Percentiles rank a stretch among this genome's conserved stretches.
Evolutionary conservation across 2,113 vertebrate genomes (phyloP).

Genomic region (Parus major): DNA sequence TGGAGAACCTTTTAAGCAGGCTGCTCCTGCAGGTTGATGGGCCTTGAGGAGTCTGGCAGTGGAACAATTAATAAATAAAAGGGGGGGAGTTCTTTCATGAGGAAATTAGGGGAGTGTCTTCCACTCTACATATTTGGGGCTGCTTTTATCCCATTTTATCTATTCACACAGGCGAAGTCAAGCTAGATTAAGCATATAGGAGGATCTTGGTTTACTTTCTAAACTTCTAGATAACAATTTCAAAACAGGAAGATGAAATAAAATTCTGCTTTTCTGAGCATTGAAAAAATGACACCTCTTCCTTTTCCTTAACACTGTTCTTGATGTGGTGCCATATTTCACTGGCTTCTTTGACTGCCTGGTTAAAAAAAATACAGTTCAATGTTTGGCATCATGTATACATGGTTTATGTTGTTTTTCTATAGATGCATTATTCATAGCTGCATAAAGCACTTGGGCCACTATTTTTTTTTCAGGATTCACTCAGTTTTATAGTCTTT

Average conservation of each 20-base stretch:
- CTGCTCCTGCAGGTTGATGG: neutral
- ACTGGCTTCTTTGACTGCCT: neutral
- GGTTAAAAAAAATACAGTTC: neutral
- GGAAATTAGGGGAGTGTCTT: neutral
- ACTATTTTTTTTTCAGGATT: neutral
- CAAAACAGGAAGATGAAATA: neutral
- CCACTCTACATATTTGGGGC: neutral
- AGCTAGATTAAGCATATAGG: neutral
- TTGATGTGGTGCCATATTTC: neutral
- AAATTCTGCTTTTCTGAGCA: neutral
- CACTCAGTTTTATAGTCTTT: neutral
- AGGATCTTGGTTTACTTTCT: neutral
- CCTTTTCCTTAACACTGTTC: neutral
- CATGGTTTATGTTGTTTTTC: neutral
- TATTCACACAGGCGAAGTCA: neutral
- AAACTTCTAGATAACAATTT: neutral
- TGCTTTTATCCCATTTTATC: neutral
- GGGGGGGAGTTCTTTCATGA: neutral
- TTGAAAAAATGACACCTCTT: neutral
- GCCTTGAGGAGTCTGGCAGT: neutral
- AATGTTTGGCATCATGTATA: neutral
- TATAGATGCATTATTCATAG: neutral
- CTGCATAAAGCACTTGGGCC: neutral
- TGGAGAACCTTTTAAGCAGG: neutral
- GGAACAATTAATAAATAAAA: neutral